Evolutionary conservation across 2,797 vertebrate species (phyloP).

Genomic region (Bryconaethiops microstoma): DNA sequence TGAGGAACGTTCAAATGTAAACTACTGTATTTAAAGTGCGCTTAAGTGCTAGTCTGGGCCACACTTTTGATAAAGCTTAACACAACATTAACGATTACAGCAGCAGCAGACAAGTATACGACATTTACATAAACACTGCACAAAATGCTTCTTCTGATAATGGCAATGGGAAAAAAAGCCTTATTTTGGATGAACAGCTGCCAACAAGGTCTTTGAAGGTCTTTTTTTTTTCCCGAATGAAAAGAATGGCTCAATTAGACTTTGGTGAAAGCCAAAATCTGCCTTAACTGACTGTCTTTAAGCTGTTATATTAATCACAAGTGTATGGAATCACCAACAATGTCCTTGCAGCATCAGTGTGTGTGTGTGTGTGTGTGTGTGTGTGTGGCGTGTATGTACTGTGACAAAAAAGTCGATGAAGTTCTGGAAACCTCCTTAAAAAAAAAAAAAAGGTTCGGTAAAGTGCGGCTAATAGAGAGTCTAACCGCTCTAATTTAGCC

Average conservation of each 20-base stretch:
- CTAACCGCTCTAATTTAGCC: background rate
- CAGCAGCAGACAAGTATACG: constrained; percentile 40
- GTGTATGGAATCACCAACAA: constrained; percentile 5
- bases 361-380: background rate
- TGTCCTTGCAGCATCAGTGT: constrained; percentile 18
- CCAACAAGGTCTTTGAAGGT: constrained; percentile 1
- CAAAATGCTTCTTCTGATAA: constrained; percentile 34
- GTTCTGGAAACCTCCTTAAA: background rate
- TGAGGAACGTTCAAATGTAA: background rate
- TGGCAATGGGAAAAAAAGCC: constrained; percentile 19
- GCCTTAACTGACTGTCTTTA: constrained; percentile 80
- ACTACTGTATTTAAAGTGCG: background rate
- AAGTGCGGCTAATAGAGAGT: constrained; percentile 18
- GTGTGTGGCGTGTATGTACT: background rate
- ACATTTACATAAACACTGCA: constrained; percentile 47
- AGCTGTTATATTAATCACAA: constrained; percentile 77
- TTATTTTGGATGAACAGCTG: background rate
- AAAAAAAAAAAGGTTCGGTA: background rate
- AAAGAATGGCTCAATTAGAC: constrained; percentile 6
- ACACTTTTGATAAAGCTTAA: constrained; percentile 19
- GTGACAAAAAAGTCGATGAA: constrained; percentile 3
- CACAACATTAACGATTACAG: constrained; percentile 34
- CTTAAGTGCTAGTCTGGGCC: constrained; percentile 12
- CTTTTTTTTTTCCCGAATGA: constrained; percentile 17
- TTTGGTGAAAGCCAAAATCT: constrained; percentile 62